Evolutionary conservation across 2,797 vertebrate species (phyloP), one percentile per base, ranked within the genome.

Genomic region (Eulemur coronatus): DNA sequence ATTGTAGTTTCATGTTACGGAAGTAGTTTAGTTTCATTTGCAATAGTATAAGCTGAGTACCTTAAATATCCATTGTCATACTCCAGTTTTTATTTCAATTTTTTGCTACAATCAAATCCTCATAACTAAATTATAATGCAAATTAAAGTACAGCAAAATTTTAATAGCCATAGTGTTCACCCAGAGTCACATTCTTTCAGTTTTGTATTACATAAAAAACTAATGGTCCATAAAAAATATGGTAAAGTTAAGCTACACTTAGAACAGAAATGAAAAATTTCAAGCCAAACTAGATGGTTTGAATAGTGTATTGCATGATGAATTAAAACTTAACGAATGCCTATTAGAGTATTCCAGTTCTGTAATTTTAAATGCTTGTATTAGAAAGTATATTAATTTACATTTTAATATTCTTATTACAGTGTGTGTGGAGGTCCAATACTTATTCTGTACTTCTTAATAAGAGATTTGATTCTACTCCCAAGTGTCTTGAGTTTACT

Each of bases 121-220:
- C 91, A 48, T 63, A 79, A 91, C 79, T 85, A 93, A 90, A 94
- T 94, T 95, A 41, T 94, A 96, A 94, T 95, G 57, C 50, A 96
- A 79, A 95, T 95, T 89, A 84, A 75, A 94, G 75, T 84, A 55
- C 7, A 63, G 59, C 55, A 80, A 48, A 70, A 70, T 85, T 95
- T 91, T 93, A 89, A 65, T 94, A 85, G 28, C 48, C 14, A 79
- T 65, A 70, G 14, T 89, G 22, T 81, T 96, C 73, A 85, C 50
- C 59, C 41, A n/a, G 55, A 89, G 38, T 92, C 43, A 26, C 15
- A 70, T 82, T 89, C 46, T 85, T 97, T 69, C 17, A 70, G 81
- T 87, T 92, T 82, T 63, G 63, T 89, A 50, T 91, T 81, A 55
- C 26, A 46, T 92, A 67, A 92, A 94, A 84, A 94, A 80, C 75